These are phyloP conservation scores for Congeria kusceri DNA, from an alignment of 2,888 invertebrate species.

Conservation along the genomic window DNA sequence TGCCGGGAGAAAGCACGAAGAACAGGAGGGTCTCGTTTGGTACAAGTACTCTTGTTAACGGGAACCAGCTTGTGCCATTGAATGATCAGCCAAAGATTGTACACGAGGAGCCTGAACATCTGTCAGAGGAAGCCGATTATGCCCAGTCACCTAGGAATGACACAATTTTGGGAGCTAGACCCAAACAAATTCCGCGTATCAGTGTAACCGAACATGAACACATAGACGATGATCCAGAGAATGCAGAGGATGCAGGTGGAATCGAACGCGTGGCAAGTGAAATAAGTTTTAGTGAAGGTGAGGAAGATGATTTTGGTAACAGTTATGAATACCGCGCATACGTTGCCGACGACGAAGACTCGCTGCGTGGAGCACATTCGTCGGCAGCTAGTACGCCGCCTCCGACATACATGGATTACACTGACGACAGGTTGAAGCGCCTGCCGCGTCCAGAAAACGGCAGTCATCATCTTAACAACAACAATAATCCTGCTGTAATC, in stretches of 20 bases:
- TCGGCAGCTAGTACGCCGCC: neutral
- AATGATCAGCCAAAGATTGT: constrained; percentile 35
- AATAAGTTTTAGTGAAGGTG: constrained; percentile 14
- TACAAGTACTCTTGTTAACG: constrained; percentile 45
- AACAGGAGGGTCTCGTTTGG: constrained; percentile 59
- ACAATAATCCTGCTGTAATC: constrained; percentile 16
- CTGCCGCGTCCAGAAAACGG: constrained; percentile 4
- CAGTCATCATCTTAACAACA: neutral
- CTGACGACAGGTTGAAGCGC: neutral
- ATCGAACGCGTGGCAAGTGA: constrained; percentile 11
- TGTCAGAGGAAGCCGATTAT: constrained; percentile 3
- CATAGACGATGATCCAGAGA: neutral
- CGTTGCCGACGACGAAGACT: constrained; percentile 23
- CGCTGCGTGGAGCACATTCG: neutral
- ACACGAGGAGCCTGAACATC: constrained; percentile 16
- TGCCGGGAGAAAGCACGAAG: constrained; percentile 15
- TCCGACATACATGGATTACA: neutral
- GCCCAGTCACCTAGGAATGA: neutral
- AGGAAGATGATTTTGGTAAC: constrained; percentile 2
- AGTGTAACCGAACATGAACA: constrained; percentile 7
- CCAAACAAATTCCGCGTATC: neutral
- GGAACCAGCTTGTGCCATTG: constrained; percentile 29
- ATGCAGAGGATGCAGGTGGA: neutral
- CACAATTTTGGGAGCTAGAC: neutral
- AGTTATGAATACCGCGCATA: constrained; percentile 37